phyloP scores from a whole-genome alignment of 1,140 invertebrate species.

The Cydia pomonella region DNA sequence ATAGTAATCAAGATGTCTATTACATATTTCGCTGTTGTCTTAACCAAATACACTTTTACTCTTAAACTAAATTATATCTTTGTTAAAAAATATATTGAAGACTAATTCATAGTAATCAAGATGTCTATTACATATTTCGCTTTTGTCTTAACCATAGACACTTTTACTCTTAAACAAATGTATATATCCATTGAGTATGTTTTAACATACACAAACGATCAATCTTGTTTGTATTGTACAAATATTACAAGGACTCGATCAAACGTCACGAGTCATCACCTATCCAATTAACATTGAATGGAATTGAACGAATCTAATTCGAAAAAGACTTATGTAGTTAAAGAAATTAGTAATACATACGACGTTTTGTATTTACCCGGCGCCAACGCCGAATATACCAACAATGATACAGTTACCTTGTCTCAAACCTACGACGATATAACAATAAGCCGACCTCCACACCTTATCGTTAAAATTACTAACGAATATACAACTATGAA shows the following conservation, averaged over 20 bases:
- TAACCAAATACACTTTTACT: too few relatives aligned
- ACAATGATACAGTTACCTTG: slow-evolving; percentile 72
- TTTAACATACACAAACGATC: slow-evolving; percentile 34
- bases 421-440: slow-evolving; percentile 61
- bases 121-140: not conserved
- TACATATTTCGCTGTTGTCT: not conserved
- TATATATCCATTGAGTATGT: not conserved
- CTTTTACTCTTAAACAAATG: not conserved
- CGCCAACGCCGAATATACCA: slow-evolving; percentile 38
- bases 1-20: not conserved
- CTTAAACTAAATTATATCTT: too few relatives aligned
- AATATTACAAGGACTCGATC: slow-evolving; percentile 57
- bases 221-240: slow-evolving; percentile 46
- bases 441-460: slow-evolving; percentile 70
- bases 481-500: slow-evolving; percentile 59
- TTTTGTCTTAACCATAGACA: not conserved
- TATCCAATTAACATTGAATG: slow-evolving; percentile 61
- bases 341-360: not conserved
- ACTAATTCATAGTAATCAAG: not conserved
- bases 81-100: too few relatives aligned
- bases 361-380: not conserved
- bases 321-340: not conserved
- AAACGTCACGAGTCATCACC: slow-evolving; percentile 62
- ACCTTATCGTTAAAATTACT: slow-evolving; percentile 70
- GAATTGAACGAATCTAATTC: not conserved